Base-by-base conservation (phyloP, 2,797 vertebrate species). In the Gymnoscopelus braueri region DNA sequence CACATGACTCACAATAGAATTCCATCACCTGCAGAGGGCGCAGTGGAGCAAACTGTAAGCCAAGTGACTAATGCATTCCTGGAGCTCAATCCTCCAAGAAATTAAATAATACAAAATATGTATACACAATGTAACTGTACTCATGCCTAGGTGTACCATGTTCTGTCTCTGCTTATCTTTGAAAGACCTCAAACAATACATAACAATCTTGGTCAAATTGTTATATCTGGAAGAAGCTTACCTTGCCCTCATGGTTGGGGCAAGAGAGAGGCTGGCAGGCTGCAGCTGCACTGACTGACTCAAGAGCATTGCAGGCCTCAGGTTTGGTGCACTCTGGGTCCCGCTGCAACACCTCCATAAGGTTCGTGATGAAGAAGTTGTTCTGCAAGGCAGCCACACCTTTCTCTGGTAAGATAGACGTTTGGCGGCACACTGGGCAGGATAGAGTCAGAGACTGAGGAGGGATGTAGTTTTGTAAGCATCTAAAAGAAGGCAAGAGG, bases 171-270 rank as follows among this genome's bases (percentile, higher is more conserved):
- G 60, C 48, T n/a, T 24, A 65, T 29, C n/a, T 65, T 5, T 49
- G 5, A 56, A 26, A 56, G 19, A 56, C 19, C 24, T 26, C 15
- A 58, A 32, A 32, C 24, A 5, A 47, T n/a, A 51, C 50, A 51
- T 7, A 15, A 15, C 2, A 51, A 13, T 51, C 49, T 51, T 13
- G n/a, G 50, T 51, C 13, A 13, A 13, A 51, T 51, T 8, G 14
- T 12, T 48, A 19, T 5, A 14, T 5, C 19, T 19, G 13, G 44
- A 15, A 24, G 5, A n/a, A 23, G 53, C 71, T 76, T 84, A 97
- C 97, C 95, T 98, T 97, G 85, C 97, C 97, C 91, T 97, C 96
- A 2, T 98, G 97, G 91, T 98, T 98, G 70, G 97, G 97, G 82
- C 97, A 99, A 69, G 95, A 97, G 62, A 97, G 95, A 0, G 96